phyloP scores from a whole-genome alignment of 1,140 invertebrate species.

The Microvelia longipes region DNA sequence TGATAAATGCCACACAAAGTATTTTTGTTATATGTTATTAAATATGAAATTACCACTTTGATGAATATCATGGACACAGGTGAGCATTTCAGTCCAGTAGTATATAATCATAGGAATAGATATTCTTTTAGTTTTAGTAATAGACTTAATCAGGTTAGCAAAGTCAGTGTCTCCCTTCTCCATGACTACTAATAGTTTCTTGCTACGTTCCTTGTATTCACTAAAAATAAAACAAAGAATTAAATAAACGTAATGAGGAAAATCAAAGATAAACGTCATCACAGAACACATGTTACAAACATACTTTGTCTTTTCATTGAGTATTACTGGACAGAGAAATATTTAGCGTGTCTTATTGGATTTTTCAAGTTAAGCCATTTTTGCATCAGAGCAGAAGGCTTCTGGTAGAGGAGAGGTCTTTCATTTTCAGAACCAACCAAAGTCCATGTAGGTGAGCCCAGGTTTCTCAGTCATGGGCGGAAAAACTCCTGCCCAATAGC shows the following conservation, averaged over 20 bases:
- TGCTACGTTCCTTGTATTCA: constrained; percentile 40
- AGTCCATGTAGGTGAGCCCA: too few species aligned
- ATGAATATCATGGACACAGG: constrained; percentile 81
- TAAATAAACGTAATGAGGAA: not conserved
- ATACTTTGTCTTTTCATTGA: not conserved
- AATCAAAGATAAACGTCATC: not conserved
- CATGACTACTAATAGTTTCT: constrained; percentile 70
- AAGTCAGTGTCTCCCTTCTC: constrained; percentile 87
- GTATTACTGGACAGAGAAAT: not conserved
- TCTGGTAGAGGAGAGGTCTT: too few species aligned
- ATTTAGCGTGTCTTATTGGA: not conserved
- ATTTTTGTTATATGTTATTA: too few species aligned
- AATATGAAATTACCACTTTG: constrained; percentile 70
- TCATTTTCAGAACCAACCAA: too few species aligned
- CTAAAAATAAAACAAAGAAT: too few species aligned
- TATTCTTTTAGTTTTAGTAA: constrained; percentile 36
- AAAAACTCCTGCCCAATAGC: too few species aligned
- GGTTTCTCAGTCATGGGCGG: too few species aligned
- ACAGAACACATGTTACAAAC: not conserved
- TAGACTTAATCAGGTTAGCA: constrained; percentile 50
- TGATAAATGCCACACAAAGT: too few species aligned
- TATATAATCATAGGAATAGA: constrained; percentile 56
- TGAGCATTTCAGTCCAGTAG: constrained; percentile 89
- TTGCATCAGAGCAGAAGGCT: not conserved
- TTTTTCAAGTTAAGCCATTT: not conserved